Evolutionary conservation across 2,113 vertebrate species (phyloP), one percentile per base, ranked within the genome.

Genomic region (Pogonocichla stellata): DNA sequence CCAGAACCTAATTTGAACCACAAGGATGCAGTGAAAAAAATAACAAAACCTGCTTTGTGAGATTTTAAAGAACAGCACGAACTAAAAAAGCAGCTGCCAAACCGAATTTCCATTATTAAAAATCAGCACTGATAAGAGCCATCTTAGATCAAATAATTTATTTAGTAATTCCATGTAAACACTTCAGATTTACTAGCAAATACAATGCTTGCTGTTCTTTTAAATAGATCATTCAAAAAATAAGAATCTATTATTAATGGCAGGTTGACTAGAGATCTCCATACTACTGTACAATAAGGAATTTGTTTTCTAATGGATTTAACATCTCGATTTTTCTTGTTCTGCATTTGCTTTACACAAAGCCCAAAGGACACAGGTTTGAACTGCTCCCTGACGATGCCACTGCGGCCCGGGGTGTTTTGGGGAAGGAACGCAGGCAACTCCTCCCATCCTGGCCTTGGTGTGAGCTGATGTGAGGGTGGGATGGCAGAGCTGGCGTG

Each of bases 81-180:
- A 95, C 43, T 86, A 60, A 92, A 96, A 79, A 70, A 64, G 56
- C 80, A 81, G 90, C 57, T 96, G 58, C 85, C 88, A 86, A 80
- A 96, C 54, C n/a, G 19, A 51, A 84, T 95, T 94, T 90, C 90
- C 67, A 89, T 90, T 81, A 65, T 97, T 85, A 96, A 96, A 97
- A 97, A 97, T 94, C 96, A 97, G 92, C 93, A 97, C 86, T 91
- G 95, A 88, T 93, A 86, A 95, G 86, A 97, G 86, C 54, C 96
- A 74, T 97, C 92, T 97, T 97, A 97, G 88, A 95, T 96, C 95
- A 96, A 95, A 97, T 97, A 96, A 97, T 97, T 94, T 97, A 96
- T 95, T 95, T 96, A 93, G 92, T 94, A 95, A 94, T 94, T 95
- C 94, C 92, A 97, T 94, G 95, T 93, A 97, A 98, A 98, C 90